A percentile compares a stretch with the other conserved stretches of the same genome.
These are phyloP conservation scores for Neotragus moschatus DNA, from an alignment of 2,113 vertebrate genomes.

Conservation along the genomic window DNA sequence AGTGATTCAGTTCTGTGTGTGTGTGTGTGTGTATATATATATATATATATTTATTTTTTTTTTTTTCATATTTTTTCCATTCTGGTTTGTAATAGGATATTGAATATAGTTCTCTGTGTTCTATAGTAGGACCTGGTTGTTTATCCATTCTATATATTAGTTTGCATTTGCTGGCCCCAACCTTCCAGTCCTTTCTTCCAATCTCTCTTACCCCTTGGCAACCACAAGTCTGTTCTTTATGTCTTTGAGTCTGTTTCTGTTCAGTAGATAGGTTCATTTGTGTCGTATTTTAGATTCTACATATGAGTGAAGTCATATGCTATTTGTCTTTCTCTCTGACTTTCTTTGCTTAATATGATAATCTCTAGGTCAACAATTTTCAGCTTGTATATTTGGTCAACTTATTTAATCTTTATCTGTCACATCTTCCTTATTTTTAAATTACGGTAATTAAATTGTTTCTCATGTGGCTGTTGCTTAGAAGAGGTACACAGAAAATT, in stretches of 20 bases:
- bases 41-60: background rate
- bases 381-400: background rate
- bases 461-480: background rate
- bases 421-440: background rate
- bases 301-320: background rate
- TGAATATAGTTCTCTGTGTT: background rate
- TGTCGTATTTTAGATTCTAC: background rate
- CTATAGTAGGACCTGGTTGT: background rate
- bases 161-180: background rate
- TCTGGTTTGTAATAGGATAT: background rate
- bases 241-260: background rate
- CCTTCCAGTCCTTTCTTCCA: background rate
- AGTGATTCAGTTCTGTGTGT: background rate
- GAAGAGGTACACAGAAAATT: background rate
- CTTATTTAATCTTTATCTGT: background rate
- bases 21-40: fast-evolving
- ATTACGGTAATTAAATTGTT: background rate
- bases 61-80: background rate
- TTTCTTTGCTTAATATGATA: background rate
- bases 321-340: background rate
- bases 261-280: background rate
- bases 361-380: background rate
- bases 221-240: background rate
- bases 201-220: background rate
- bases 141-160: background rate